phyloP scores from a whole-genome alignment of 2,113 vertebrate species.

The Percopsis transmontana region DNA sequence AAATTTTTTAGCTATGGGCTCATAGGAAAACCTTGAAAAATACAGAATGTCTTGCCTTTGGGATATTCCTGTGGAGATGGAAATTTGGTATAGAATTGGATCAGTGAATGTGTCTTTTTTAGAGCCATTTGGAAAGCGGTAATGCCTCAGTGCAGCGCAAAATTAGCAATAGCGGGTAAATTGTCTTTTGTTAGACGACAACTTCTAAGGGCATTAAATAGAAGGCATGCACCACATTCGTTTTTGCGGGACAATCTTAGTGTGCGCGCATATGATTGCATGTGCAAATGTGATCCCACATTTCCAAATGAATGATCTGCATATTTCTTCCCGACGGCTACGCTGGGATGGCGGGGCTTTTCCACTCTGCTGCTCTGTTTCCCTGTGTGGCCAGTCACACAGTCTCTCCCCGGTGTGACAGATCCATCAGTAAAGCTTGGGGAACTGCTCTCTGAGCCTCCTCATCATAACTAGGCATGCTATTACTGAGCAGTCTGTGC shows the following conservation, averaged over 20 bases:
- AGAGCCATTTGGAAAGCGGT: slow-evolving; percentile 1
- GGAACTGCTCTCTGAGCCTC: slow-evolving; percentile 28
- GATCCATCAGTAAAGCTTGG: slow-evolving; percentile 29
- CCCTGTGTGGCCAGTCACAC: slow-evolving; percentile 11
- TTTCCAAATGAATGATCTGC: not conserved
- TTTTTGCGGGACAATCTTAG: not conserved
- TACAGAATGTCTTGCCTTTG: slow-evolving; percentile 28
- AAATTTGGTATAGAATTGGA: slow-evolving; percentile 47
- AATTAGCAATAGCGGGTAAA: slow-evolving; percentile 37
- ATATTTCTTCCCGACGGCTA: slow-evolving; percentile 12
- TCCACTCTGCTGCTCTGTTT: slow-evolving; percentile 32
- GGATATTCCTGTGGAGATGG: slow-evolving; percentile 49
- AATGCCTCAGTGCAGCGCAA: slow-evolving; percentile 26
- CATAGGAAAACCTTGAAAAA: slow-evolving; percentile 45
- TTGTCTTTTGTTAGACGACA: slow-evolving; percentile 5
- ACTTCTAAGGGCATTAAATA: not conserved
- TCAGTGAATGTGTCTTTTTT: slow-evolving; percentile 42
- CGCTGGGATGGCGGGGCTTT: slow-evolving; percentile 35
- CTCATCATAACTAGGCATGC: slow-evolving; percentile 52
- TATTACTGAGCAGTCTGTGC: not conserved
- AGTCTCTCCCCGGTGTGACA: slow-evolving; percentile 24
- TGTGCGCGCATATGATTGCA: not conserved
- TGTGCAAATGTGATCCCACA: not conserved
- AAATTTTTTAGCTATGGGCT: slow-evolving; percentile 23
- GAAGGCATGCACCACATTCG: not conserved